A percentile compares a stretch with the other conserved stretches of the same genome.
phyloP scores from a whole-genome alignment of 2,888 invertebrate genomes.

The Dascillus cervinus region DNA sequence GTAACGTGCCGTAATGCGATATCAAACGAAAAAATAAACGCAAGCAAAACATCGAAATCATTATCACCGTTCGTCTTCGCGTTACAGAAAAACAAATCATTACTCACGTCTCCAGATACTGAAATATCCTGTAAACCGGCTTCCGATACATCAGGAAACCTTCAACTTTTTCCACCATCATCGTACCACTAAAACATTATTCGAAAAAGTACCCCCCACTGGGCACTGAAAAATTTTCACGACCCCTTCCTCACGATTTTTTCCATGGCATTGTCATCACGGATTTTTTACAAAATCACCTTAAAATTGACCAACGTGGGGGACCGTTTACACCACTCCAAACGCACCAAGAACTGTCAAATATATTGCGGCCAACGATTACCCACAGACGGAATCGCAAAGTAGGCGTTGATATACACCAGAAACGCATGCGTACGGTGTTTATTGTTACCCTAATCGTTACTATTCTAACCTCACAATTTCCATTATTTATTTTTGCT shows the following conservation, averaged over 20 bases:
- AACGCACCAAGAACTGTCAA: slow-evolving; percentile 14
- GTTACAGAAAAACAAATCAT: too few relatives aligned
- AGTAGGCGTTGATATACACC: slow-evolving; percentile 15
- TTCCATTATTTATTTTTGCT: neutral
- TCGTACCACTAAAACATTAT: slow-evolving; percentile 23
- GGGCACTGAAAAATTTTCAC: too few relatives aligned
- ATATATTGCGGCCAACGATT: slow-evolving; percentile 13
- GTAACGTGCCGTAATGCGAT: too few relatives aligned
- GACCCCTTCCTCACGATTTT: too few relatives aligned
- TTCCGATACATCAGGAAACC: slow-evolving; percentile 73
- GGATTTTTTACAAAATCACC: too few relatives aligned
- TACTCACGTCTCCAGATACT: slow-evolving; percentile 78
- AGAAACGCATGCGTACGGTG: slow-evolving; percentile 12
- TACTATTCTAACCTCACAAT: slow-evolving; percentile 16
- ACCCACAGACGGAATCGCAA: slow-evolving; percentile 16
- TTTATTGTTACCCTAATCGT: slow-evolving; percentile 21
- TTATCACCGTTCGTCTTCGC: too few relatives aligned
- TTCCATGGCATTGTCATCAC: too few relatives aligned
- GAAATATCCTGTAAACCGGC: slow-evolving; percentile 74
- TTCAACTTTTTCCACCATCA: slow-evolving; percentile 69
- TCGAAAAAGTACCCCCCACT: neutral
- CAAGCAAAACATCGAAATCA: too few relatives aligned
- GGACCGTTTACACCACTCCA: slow-evolving; percentile 14
- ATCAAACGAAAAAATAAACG: too few relatives aligned
- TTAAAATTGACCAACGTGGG: slow-evolving; percentile 18